Base-by-base conservation (phyloP, 1,140 invertebrate species). In the Calliopsis andreniformis region DNA sequence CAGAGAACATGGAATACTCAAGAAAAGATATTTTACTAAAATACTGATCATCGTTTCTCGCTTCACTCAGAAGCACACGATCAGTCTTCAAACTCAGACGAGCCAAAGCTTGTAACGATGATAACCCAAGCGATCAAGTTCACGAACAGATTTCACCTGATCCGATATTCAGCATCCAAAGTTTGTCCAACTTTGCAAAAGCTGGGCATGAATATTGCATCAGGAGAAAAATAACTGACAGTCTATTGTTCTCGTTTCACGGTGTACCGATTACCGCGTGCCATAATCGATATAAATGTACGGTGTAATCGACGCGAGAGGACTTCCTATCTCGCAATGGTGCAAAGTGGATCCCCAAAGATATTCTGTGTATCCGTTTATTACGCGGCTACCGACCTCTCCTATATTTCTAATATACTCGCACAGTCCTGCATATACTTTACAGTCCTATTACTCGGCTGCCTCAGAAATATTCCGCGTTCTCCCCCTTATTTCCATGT, bases 401-500 rank as follows among this genome's bases (percentile, higher is more conserved):
- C 25, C 16, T 61, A n/a, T 56, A 25, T 39, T n/a, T 49, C 42
- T 25, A 61, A 61, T 25, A 61, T 25, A 3, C 12, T 10, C 28
- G 20, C 2, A 5, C 6, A 12, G 12, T 47, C 10, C 45, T 30
- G 45, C 53, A 42, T 72, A 56, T 53, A 67, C 43, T 75, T 75
- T 56, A 75, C 43, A 67, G 71, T 56, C 45, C 62, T 56, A 67
- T 67, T 67, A 67, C 39, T 67, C 51, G 42, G 25, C 69, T 28
- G 18, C 5, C 61, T 35, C 20, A 28, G 71, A 67, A 73, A 73
- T 66, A 67, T 67, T 64, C 61, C 47, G 25, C 23, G 39, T 56
- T 75, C 47, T n/a, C 28, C 61, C 39, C 62, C 61, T 75, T 67
- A 66, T 75, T 75, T 75, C 71, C 62, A 66, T 72, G 61, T 53